These are phyloP conservation scores for Macrosiphum euphorbiae DNA, from an alignment of 2,888 invertebrate genomes.

Conservation along the genomic window DNA sequence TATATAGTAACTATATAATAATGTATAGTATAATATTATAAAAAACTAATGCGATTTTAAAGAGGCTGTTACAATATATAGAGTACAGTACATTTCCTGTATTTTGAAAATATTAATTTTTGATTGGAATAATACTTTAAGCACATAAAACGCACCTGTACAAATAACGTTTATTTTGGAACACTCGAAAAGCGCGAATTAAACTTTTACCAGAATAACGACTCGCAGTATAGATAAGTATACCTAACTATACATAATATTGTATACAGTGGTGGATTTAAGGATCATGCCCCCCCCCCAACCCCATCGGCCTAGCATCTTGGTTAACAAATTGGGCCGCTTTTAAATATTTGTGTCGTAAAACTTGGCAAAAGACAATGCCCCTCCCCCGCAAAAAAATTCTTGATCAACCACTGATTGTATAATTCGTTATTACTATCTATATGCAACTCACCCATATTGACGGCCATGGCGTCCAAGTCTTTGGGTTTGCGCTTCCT, in stretches of 20 bases:
- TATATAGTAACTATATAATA: not conserved
- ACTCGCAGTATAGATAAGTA: too few relatives aligned
- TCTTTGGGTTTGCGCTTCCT: conserved; percentile 94
- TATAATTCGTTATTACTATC: not conserved
- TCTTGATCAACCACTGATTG: too few relatives aligned
- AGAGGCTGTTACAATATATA: not conserved
- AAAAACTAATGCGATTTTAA: not conserved
- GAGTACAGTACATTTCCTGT: not conserved
- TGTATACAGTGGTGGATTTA: too few relatives aligned
- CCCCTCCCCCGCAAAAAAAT: too few relatives aligned
- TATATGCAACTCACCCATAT: conserved; percentile 79
- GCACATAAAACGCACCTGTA: not conserved
- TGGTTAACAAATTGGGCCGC: too few relatives aligned
- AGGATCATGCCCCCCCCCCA: too few relatives aligned
- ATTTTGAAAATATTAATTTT: not conserved
- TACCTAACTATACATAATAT: not conserved
- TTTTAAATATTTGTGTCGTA: too few relatives aligned
- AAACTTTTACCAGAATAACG: too few relatives aligned
- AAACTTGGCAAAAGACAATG: too few relatives aligned
- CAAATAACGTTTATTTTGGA: too few relatives aligned
- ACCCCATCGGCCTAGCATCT: too few relatives aligned
- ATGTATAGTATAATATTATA: not conserved
- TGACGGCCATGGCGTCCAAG: conserved; percentile 77
- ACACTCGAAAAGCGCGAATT: too few relatives aligned
- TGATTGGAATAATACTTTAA: not conserved